Conservation (phyloP, 1,140 invertebrate species). For the Pseudomyrmex gracilis region DNA sequence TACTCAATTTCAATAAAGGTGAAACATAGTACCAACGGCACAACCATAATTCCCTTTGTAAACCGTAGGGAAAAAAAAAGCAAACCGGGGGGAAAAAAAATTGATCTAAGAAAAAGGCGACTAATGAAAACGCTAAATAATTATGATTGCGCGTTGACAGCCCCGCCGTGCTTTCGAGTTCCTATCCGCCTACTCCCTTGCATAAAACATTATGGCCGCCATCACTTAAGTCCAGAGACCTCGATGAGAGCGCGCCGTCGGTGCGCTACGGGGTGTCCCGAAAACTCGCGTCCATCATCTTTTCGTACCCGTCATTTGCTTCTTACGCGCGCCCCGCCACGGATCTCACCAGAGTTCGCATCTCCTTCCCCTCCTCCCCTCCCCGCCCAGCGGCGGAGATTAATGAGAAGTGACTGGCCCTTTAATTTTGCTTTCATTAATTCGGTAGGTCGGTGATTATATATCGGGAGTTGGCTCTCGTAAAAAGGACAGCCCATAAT, state of each 20-base stretch:
- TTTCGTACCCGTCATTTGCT: constrained; percentile 73
- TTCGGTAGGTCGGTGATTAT: constrained; percentile 72
- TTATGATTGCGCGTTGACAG: constrained; percentile 80
- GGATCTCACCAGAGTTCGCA: constrained; percentile 2
- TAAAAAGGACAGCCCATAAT: constrained; percentile 51
- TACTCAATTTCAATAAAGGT: not conserved
- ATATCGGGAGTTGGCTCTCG: constrained; percentile 63
- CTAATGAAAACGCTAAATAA: constrained; percentile 71
- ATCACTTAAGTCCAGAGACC: constrained; percentile 75
- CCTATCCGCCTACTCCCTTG: constrained; percentile 74
- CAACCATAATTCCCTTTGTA: not conserved
- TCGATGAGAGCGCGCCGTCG: constrained; percentile 70
- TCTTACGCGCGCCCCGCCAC: constrained; percentile 58
- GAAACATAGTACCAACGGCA: not conserved
- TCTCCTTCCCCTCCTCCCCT: no score
- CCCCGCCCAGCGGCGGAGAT: constrained; percentile 55
- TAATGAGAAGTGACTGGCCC: constrained; percentile 72
- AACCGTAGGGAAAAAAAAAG: no score
- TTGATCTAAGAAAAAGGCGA: constrained; percentile 28
- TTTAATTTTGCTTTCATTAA: constrained; percentile 75
- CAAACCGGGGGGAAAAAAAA: not conserved
- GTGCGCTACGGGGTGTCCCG: constrained; percentile 78
- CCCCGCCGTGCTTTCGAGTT: constrained; percentile 66
- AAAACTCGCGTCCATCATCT: constrained; percentile 74
- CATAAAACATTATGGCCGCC: constrained; percentile 81